Base-by-base conservation (phyloP, 2,888 invertebrate genomes). In the Entomobrya multifasciata region DNA sequence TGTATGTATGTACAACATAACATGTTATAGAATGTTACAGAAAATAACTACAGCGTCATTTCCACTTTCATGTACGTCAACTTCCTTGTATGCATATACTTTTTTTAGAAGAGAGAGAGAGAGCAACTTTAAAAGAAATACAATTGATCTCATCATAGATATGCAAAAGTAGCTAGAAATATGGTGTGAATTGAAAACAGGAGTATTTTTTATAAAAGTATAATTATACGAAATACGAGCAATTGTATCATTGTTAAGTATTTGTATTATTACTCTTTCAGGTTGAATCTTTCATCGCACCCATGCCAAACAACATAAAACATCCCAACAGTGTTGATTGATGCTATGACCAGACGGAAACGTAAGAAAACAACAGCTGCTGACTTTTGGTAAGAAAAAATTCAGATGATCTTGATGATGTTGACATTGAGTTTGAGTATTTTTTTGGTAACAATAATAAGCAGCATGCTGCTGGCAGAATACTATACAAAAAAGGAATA, bases 151-250 rank as follows among this genome's bases (percentile, higher is more conserved):
- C n/a, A 65, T 67, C 36, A 36, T 36, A 83, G 83, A 83, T 83
- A 83, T 83, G 83, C 83, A 83, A 77, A 83, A 83, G 65, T 82
- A 30, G 30, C 49, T 83, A 49, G 49, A 22, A 57, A 49, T 52
- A 55, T 52, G 62, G 82, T 83, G 83, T 83, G 67, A 83, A 83
- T 77, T 83, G 77, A 44, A 76, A 65, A 76, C 41, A 83, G 27
- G 72, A 62, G 47, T 80, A 36, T n/a, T 80, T 65, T 36, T 0
- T 74, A 47, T 74, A 41, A 60, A 82, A 74, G n/a, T n/a, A n/a
- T n/a, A n/a, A n/a, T n/a, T n/a, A n/a, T n/a, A n/a, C n/a, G n/a
- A n/a, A n/a, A n/a, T n/a, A n/a, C n/a, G 20, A 82, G 47, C 47
- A 82, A 82, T 72, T 74, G 62, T 60, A 52, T 52, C 30, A 25